Base-by-base conservation (phyloP, 92 coral and sea anemone species). In the Parazoanthus atlanticus region DNA sequence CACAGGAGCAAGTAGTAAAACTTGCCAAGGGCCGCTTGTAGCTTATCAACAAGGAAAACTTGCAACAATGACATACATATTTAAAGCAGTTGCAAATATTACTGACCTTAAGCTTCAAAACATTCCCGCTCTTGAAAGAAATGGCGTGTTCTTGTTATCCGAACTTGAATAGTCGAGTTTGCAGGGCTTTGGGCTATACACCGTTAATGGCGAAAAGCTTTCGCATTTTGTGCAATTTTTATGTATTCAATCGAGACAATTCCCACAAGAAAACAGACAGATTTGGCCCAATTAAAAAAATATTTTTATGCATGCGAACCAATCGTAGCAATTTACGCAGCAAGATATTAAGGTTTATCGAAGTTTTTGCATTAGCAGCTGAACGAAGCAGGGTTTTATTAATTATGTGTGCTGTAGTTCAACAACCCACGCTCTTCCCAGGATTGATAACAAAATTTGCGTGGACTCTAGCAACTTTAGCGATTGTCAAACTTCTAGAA, bases 261-360 rank as follows among this genome's bases (percentile, higher is more conserved):
- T 38, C 79, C 79, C 29, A 33, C 49, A 36, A 36, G 52, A 16
- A 78, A 78, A 49, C 82, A 47, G 82, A 34, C 28, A 76, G 32
- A 78, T 41, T 47, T 43, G 23, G 33, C 19, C 82, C 82, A 78
- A 78, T 78, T 78, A 29, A 28, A 78, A 34, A 73, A 49, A 19
- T 28, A 25, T 43, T 78, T 78, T 29, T 52, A 47, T 12, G 36
- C 65, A 43, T 78, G 34, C 10, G 65, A 41, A 33, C 82, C 82
- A 78, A 78, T 78, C 65, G 61, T 3, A 46, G 19, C 10, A 78
- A 41, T 8, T 15, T 43, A 1, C 82, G 19, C 16, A 72, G 76
- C 69, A 61, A 61, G 69, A 61, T 61, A 61, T 61, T 61, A 21
- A 1, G 8, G 26, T 21, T 61, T 61, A 21, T 21, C 8, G 26